These are phyloP conservation scores for Agonopterix subpropinquella DNA, from an alignment of 2,888 invertebrate species.

Conservation along the genomic window DNA sequence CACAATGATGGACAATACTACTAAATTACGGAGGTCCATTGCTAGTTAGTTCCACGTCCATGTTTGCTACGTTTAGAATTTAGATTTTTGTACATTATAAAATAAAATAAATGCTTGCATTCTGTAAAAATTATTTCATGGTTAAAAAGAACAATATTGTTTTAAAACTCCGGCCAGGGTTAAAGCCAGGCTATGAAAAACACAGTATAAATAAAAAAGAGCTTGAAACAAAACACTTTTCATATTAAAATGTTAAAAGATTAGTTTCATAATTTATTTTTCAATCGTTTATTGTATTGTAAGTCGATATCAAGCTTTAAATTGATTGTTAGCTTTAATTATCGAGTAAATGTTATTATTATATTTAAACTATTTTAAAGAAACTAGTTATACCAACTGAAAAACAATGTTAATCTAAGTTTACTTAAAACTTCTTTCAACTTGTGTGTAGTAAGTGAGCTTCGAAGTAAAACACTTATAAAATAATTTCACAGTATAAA, in stretches of 20 bases:
- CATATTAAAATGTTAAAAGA: constrained; percentile 10
- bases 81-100: constrained; percentile 58
- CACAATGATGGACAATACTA: constrained; percentile 72
- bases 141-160: too few species aligned
- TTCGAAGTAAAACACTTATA: too few species aligned
- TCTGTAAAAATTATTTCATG: constrained; percentile 5
- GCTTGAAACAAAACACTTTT: constrained; percentile 4
- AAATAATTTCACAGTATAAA: too few species aligned
- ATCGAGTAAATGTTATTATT: constrained; percentile 46
- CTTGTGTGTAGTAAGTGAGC: too few species aligned
- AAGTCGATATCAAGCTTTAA: constrained; percentile 72
- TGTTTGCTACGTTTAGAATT: constrained; percentile 43
- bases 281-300: constrained; percentile 23
- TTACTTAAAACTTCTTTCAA: too few species aligned
- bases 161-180: too few species aligned
- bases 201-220: too few species aligned
- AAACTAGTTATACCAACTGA: neutral
- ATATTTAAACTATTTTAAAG: constrained; percentile 28
- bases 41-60: constrained; percentile 61
- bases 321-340: constrained; percentile 74
- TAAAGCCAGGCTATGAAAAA: too few species aligned
- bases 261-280: constrained; percentile 6
- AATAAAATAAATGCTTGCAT: constrained; percentile 38
- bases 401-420: too few species aligned
- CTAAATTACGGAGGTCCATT: constrained; percentile 66